Percentiles rank a stretch among this genome's conserved stretches.
Evolutionary conservation across 2,113 vertebrate genomes (phyloP).

Genomic region (Gymnogyps californianus): DNA sequence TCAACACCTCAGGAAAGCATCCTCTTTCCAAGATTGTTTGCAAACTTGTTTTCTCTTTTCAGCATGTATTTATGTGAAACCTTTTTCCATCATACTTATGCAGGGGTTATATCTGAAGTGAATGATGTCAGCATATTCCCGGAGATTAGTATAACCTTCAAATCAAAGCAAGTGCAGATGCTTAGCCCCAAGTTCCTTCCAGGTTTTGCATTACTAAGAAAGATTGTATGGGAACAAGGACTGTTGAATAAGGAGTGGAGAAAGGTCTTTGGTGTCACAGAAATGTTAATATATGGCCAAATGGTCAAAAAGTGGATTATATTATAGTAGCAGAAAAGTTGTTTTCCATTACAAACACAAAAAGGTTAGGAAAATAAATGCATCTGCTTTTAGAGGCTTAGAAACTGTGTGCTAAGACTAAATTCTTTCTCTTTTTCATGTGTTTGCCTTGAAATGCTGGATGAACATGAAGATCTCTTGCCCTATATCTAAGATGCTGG

Average conservation of each 20-base stretch:
- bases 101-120: conserved; percentile 37
- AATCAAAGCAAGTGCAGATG: not conserved
- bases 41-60: conserved; percentile 30
- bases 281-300: conserved; percentile 57
- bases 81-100: conserved; percentile 10
- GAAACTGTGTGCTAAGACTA: not conserved
- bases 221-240: conserved; percentile 1
- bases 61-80: conserved; percentile 2
- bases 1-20: not conserved
- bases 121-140: conserved; percentile 12
- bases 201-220: conserved; percentile 14
- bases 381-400: not conserved
- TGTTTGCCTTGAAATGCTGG: not conserved
- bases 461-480: not conserved
- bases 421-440: not conserved
- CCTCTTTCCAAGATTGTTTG: not conserved
- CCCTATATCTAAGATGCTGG: not conserved
- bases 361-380: not conserved
- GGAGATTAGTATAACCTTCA: conserved; percentile 47
- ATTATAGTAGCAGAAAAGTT: conserved; percentile 31
- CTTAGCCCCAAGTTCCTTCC: conserved; percentile 5
- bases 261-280: conserved; percentile 51
- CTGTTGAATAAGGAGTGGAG: conserved; percentile 43
- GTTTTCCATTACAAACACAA: not conserved
- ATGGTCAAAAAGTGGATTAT: conserved; percentile 49